A percentile compares a stretch with the other conserved stretches of the same genome.
Conservation (phyloP, 2,797 vertebrate genomes). For the Sebastes oblongus region DNA sequence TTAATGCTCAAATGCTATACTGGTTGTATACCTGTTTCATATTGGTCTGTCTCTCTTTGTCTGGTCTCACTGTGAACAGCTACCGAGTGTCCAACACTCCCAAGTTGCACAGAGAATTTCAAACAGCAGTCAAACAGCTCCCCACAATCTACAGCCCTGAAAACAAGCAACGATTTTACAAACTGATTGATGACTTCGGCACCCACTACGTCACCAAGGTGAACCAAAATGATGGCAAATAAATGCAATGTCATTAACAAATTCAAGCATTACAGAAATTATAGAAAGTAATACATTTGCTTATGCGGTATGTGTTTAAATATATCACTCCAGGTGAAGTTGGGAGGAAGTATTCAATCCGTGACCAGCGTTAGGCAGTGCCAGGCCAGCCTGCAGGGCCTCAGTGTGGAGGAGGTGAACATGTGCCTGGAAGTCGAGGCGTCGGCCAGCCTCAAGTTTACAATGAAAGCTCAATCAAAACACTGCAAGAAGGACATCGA, state of each 20-base stretch:
- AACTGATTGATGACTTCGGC: conserved; percentile 84
- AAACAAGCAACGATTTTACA: conserved; percentile 70
- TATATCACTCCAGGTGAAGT: conserved; percentile 60
- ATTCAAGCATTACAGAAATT: not conserved
- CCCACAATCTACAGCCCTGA: conserved; percentile 72
- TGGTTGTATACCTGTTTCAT: not conserved
- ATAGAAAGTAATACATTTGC: too few species aligned
- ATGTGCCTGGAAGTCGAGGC: conserved; percentile 85
- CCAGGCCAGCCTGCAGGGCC: conserved; percentile 78
- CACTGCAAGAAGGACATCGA: conserved; percentile 76
- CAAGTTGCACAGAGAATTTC: conserved; percentile 78
- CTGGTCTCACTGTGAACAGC: conserved; percentile 64
- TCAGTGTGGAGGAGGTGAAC: conserved; percentile 78
- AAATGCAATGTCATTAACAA: too few species aligned
- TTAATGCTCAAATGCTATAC: too few species aligned
- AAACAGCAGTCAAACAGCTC: conserved; percentile 71
- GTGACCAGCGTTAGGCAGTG: conserved; percentile 89
- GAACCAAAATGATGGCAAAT: not conserved
- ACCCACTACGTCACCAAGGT: conserved; percentile 90
- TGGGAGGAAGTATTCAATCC: conserved; percentile 83
- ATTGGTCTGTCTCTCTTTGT: not conserved
- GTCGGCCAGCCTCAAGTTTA: conserved; percentile 49
- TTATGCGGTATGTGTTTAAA: not conserved
- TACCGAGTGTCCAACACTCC: conserved; percentile 73
- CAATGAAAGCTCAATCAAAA: conserved; percentile 24